These are phyloP conservation scores for Phortica magna DNA, from an alignment of 2,888 invertebrate species.

Conservation along the genomic window DNA sequence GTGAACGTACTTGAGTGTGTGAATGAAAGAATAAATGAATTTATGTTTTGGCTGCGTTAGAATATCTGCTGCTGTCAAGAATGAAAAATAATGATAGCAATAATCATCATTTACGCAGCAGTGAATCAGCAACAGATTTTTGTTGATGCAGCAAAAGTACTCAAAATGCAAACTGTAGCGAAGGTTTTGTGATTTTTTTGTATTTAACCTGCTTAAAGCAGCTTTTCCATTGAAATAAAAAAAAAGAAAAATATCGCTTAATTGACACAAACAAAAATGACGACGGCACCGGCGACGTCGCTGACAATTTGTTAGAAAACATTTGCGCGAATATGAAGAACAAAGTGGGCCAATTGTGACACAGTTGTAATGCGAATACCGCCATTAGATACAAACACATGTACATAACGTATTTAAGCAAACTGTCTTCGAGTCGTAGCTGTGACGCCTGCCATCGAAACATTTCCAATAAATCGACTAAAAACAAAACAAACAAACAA, in stretches of 20 bases:
- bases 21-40: constrained; percentile 6
- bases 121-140: constrained; percentile 24
- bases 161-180: constrained; percentile 33
- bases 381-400: constrained; percentile 5
- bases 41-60: constrained; percentile 4
- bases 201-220: constrained; percentile 11
- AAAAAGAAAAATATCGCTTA: constrained; percentile 46
- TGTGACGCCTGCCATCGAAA: constrained; percentile 26
- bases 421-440: too few relatives aligned
- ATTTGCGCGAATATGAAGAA: neutral
- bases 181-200: constrained; percentile 14
- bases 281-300: constrained; percentile 37
- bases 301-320: neutral
- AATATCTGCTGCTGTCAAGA: neutral
- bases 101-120: neutral
- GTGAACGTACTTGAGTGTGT: neutral
- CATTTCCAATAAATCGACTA: constrained; percentile 46
- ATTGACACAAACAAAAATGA: constrained; percentile 47
- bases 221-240: constrained; percentile 29
- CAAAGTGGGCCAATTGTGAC: constrained; percentile 21
- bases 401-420: too few relatives aligned
- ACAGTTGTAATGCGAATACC: neutral
- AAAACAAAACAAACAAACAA: constrained; percentile 41
- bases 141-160: constrained; percentile 39
- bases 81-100: neutral